Base-by-base conservation (phyloP, 2,113 vertebrate genomes). In the Cervus canadensis region DNA sequence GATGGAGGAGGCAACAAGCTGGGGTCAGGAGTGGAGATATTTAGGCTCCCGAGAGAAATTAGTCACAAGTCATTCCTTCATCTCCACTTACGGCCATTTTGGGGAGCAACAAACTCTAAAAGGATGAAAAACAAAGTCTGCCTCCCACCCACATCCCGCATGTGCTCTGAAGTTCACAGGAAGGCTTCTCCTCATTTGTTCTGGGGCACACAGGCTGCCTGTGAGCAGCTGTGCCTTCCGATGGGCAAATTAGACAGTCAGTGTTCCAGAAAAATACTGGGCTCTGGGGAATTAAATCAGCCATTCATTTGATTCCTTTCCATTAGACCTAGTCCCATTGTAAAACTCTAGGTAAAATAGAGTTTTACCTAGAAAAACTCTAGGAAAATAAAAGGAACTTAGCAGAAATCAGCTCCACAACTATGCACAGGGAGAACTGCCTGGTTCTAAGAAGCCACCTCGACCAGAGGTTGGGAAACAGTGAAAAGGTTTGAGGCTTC, bases 81-180 rank as follows among this genome's bases (percentile, higher is more conserved):
- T 95, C 17, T 9, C 97, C 93, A 67, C 87, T 87, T 92, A 94
- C 57, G 90, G 97, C 64, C 95, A 83, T 84, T 95, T 91, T 87
- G 88, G 79, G 89, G 67, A 98, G 86, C 94, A 93, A 79, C 56
- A 60, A 88, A 28, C 64, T 92, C 88, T 81, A 79, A 94, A 78
- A 83, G 60, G 25, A 43, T 79, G n/a, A 96, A 96, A 97, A 84
- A 93, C 40, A 96, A 93, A 94, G 93, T 40, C 59, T 16, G 21
- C 83, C 52, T 74, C 5, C 56, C n/a, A 13, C 3, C 40, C n/a
- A 14, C 16, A 33, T n/a, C 17, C 33, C 52, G 54, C 13, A 62
- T 59, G 64, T 90, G 67, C 76, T 94, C 90, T 78, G 43, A 60
- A 54, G 95, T 54, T 95, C 96, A 91, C n/a, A 92, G 76, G 62